Evolutionary conservation across 1,140 invertebrate genomes (phyloP), one percentile per base, ranked within the genome.

Genomic region (Hydropsyche tenuis): DNA sequence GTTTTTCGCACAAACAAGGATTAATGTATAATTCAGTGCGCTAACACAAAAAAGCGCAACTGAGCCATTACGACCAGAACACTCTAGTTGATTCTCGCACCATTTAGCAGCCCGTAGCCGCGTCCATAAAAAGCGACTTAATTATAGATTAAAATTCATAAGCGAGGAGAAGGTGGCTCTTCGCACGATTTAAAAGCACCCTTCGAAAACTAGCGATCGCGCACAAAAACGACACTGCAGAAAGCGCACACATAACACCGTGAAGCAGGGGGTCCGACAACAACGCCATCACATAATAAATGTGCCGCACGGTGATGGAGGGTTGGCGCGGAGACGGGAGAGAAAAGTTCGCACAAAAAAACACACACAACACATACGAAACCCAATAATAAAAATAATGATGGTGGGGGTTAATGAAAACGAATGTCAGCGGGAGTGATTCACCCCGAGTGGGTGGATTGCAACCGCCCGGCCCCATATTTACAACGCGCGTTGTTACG

Each of bases 371-470:
- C 23, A 51, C 6, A 51, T 66, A 70, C 69, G 51, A 76, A 76
- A 72, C 72, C 69, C 60, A 74, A 76, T 76, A 76, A 74, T 76
- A 74, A 76, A 73, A 74, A 76, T 74, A 69, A 73, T 48, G 48
- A 18, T 27, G 65, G 70, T 72, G 64, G 65, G 68, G 72, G 72
- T 72, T 76, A 76, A 76, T 76, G 75, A 76, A 76, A 76, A 76
- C 70, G 72, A 76, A 76, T 76, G 75, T 76, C 72, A 72, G 71
- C 16, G 53, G 48, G 70, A 76, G 75, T 73, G 71, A 73, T 60
- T 76, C 75, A 76, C 68, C 64, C 14, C n/a, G 16, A 14, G 66
- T 37, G 23, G 68, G 62, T 25, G 46, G 73, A 42, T 22, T 66
- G 4, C 23, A 60, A 22, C 22, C 23, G 4, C 23, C 56, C n/a